A percentile compares a stretch with the other conserved stretches of the same genome.
phyloP scores from a whole-genome alignment of 1,140 invertebrate genomes.

The Dendrolimus punctatus region DNA sequence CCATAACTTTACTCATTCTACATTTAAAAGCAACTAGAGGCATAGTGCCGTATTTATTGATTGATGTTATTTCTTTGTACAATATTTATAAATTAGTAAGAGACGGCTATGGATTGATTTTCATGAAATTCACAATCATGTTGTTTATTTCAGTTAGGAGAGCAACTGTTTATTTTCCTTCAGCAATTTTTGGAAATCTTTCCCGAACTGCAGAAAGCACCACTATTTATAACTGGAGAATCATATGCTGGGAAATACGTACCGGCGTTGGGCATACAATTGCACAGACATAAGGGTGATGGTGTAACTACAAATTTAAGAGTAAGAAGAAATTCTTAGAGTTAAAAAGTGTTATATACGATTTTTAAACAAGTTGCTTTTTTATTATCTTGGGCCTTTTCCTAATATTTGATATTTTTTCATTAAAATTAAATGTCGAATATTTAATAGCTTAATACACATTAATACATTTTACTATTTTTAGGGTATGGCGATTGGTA shows the following conservation, averaged over 20 bases:
- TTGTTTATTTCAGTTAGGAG: conserved; percentile 61
- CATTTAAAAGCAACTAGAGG: no score
- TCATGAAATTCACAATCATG: not conserved
- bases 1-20: no score
- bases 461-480: conserved; percentile 5
- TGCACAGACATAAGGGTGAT: conserved; percentile 39
- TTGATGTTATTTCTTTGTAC: no score
- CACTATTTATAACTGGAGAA: conserved; percentile 83
- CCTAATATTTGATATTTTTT: no score
- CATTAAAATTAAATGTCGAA: no score
- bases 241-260: conserved; percentile 87
- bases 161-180: conserved; percentile 73
- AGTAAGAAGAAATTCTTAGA: conserved; percentile 7
- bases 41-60: no score
- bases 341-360: no score
- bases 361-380: no score
- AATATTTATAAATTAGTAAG: no score
- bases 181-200: conserved; percentile 79
- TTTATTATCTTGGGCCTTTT: no score
- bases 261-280: conserved; percentile 77
- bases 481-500: conserved; percentile 28
- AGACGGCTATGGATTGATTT: no score
- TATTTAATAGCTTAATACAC: no score
- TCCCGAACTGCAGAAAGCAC: conserved; percentile 73
- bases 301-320: conserved; percentile 14